Evolutionary conservation across 2,888 invertebrate genomes (phyloP).

Genomic region (Tipula unca): DNA sequence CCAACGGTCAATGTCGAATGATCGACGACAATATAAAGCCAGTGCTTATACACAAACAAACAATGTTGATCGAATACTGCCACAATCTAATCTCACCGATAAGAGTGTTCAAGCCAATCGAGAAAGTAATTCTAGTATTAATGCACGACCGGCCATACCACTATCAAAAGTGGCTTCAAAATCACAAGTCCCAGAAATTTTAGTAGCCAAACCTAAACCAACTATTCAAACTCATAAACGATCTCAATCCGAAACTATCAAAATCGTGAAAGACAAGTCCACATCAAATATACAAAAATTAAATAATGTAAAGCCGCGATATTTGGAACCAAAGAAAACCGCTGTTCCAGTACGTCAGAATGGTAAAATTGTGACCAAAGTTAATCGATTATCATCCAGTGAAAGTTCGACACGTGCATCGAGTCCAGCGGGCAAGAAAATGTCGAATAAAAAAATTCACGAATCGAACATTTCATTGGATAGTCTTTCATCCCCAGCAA

Average conservation of each 20-base stretch:
- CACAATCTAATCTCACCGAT: constrained; percentile 30
- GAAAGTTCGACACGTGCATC: constrained; percentile 40
- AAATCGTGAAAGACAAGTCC: background rate
- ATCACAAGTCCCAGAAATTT: background rate
- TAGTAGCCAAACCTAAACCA: background rate
- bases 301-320: constrained; percentile 43
- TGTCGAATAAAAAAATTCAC: constrained; percentile 23
- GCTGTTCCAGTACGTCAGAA: constrained; percentile 31
- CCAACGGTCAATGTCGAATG: constrained; percentile 34
- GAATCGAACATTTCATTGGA: constrained; percentile 37
- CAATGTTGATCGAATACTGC: constrained; percentile 27
- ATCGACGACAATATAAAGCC: constrained; percentile 37
- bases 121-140: constrained; percentile 32
- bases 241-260: constrained; percentile 20
- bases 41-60: constrained; percentile 33
- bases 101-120: constrained; percentile 36
- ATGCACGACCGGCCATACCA: background rate
- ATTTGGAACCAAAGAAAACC: constrained; percentile 49
- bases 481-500: constrained; percentile 36
- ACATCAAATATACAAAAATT: background rate
- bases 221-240: constrained; percentile 19
- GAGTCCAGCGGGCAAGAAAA: constrained; percentile 34
- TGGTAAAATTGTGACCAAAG: constrained; percentile 27
- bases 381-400: constrained; percentile 39
- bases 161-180: background rate